Evolutionary conservation across 2,888 invertebrate species (phyloP).

Genomic region (Camptogramma bilineatum): DNA sequence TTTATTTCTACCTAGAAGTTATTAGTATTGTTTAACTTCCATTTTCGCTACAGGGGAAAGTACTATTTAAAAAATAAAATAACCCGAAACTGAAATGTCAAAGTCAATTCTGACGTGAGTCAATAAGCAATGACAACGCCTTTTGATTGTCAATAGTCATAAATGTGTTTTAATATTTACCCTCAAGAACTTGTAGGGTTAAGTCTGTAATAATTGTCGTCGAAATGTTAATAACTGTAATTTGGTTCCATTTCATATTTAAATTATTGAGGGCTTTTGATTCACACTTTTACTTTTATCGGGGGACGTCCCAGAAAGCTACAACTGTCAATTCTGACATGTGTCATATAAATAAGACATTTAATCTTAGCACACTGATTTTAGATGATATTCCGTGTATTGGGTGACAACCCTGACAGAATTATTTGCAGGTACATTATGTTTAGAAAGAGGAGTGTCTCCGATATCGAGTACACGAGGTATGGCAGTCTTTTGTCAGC

Average conservation of each 20-base stretch:
- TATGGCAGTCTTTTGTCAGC: not conserved
- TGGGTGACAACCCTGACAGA: not conserved
- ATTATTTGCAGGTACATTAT: constrained; percentile 1
- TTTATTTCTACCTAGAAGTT: constrained; percentile 3
- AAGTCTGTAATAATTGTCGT: constrained; percentile 4
- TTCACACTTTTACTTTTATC: not conserved
- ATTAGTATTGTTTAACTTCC: constrained; percentile 4
- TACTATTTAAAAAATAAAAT: not conserved
- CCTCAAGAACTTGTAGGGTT: not conserved
- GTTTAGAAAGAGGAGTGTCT: not conserved
- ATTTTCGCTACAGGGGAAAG: not conserved
- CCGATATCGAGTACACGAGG: not conserved
- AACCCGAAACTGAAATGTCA: constrained; percentile 8
- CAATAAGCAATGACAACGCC: constrained; percentile 33
- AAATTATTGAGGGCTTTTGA: not conserved
- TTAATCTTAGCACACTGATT: constrained; percentile 9
- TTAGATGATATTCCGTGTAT: constrained; percentile 16
- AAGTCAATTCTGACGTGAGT: constrained; percentile 31
- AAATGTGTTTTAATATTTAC: constrained; percentile 13
- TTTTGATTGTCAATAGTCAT: constrained; percentile 20
- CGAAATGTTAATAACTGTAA: not conserved
- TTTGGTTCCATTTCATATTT: constrained; percentile 8
- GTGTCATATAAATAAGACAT: constrained; percentile 24
- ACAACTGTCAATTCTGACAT: constrained; percentile 26
- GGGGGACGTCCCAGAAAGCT: not conserved